Evolutionary conservation across 2,797 vertebrate genomes (phyloP), one percentile per base, ranked within the genome.

Genomic region (Eulemur albifrons): DNA sequence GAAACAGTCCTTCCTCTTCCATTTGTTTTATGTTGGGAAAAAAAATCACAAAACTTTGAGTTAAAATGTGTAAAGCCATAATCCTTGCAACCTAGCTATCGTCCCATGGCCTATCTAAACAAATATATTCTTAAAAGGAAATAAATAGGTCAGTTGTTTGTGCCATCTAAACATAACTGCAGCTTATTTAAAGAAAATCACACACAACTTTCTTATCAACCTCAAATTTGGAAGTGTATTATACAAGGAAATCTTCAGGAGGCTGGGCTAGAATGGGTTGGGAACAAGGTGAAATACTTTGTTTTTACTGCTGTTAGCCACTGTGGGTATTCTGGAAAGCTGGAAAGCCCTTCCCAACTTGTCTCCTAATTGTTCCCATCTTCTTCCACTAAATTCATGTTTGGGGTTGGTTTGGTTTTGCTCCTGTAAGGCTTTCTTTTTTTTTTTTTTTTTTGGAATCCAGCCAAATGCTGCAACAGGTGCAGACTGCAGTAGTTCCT

Each of bases 71-170:
- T 80, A 80, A 88, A 86, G 52, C 77, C 35, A 69, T 84, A 87
- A 89, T 88, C 23, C 38, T 92, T 80, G 32, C 63, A 80, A 50
- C 63, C 45, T 86, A 45, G 6, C 70, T 80, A 48, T 80, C 79
- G 86, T 91, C 70, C 73, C 27, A 45, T 69, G 40, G 14, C 9
- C 70, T 70, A 57, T 61, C n/a, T 76, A 90, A 92, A 83, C 65
- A 90, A 81, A 93, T 87, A 59, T 48, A 72, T 52, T 73, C 43
- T 50, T 88, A 57, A 88, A 82, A 91, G 52, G 72, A 88, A 93
- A 85, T 50, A 50, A 90, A 93, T n/a, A 57, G 7, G 93, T 86
- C 57, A 85, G 7, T 93, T 59, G 17, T 84, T 69, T 93, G 50
- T 87, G 70, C n/a, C 69, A 80, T 38, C 70, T 63, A 63, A 91